A percentile compares a stretch with the other conserved stretches of the same genome.
Conservation (phyloP, 2,888 invertebrate species). For the Pemphredon lugubris region DNA sequence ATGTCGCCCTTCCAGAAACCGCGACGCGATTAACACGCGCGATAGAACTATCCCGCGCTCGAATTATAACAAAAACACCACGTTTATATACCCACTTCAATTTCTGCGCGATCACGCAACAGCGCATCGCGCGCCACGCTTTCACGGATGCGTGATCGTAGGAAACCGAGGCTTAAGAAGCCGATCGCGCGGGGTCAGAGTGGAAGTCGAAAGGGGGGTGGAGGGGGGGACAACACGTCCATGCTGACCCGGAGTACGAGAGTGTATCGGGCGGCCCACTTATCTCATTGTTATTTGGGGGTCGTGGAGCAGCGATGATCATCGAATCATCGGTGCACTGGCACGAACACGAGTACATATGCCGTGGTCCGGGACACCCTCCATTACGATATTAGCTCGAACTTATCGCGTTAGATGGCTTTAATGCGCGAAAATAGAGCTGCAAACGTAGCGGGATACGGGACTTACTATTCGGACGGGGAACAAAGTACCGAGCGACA, state of each 20-base stretch:
- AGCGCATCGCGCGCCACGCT: slow-evolving; percentile 31
- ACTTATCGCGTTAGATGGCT: slow-evolving; percentile 69
- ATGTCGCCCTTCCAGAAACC: too few species aligned
- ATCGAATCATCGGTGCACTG: slow-evolving; percentile 76
- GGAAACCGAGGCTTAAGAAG: slow-evolving; percentile 2
- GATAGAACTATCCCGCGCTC: too few species aligned
- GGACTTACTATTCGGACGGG: not conserved
- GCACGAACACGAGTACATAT: slow-evolving; percentile 76
- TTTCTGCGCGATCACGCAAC: too few species aligned
- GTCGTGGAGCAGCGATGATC: slow-evolving; percentile 65
- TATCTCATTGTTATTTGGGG: slow-evolving; percentile 30
- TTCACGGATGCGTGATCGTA: not conserved
- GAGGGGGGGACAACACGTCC: slow-evolving; percentile 2
- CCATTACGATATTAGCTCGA: slow-evolving; percentile 76
- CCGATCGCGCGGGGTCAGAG: slow-evolving; percentile 4
- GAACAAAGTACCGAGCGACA: not conserved
- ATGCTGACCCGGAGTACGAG: slow-evolving; percentile 7
- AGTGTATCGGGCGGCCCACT: slow-evolving; percentile 12
- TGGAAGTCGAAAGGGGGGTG: slow-evolving; percentile 1
- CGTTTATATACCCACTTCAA: too few species aligned
- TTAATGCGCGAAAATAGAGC: slow-evolving; percentile 65
- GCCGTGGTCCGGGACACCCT: slow-evolving; percentile 74
- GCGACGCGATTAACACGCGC: too few species aligned
- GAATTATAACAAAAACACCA: too few species aligned
- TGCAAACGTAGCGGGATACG: slow-evolving; percentile 5